Evolutionary conservation across 2,797 vertebrate genomes (phyloP), one percentile per base, ranked within the genome.

Genomic region (Bradypodion pumilum): DNA sequence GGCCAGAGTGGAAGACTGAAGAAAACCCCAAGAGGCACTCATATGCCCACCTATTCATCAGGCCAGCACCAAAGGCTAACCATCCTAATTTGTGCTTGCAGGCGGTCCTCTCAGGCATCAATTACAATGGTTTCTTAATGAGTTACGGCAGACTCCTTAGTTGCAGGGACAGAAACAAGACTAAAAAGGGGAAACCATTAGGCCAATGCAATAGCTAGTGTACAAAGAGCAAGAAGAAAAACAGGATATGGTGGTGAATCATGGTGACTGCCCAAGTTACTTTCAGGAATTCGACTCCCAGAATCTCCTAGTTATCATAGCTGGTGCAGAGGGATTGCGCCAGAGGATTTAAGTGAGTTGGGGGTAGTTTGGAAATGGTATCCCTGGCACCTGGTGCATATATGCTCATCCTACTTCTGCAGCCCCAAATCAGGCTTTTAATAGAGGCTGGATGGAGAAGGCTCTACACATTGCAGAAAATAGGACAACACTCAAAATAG

Each of bases 131-230:
- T 23, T 84, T n/a, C 40, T 63, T 78, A 74, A 74, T 4, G 21
- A 59, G 25, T 32, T 27, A 66, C 60, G 75, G 19, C 15, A 25
- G 29, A 8, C 44, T 83, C 73, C 84, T 40, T 44, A 62, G 81
- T 92, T 87, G 83, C 87, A 87, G 89, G 85, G 89, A 90, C 87
- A 87, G 88, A 91, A 91, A 88, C 90, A 91, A 79, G 62, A 74
- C 77, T 78, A 84, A 90, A 91, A 63, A 90, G 90, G 86, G 88
- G 85, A 49, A 40, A 66, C 88, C 86, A 91, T 91, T 88, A 90
- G 87, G 82, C 74, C 87, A 85, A 85, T 56, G 82, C 78, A 91
- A 88, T 1, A 25, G 63, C n/a, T 69, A 46, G 25, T 37, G 44
- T 44, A 29, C 4, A 52, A 32, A 44, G 63, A 40, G 21, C 73